Conservation (phyloP, 2,888 invertebrate genomes). For the Pristionchus fissidentatus region DNA sequence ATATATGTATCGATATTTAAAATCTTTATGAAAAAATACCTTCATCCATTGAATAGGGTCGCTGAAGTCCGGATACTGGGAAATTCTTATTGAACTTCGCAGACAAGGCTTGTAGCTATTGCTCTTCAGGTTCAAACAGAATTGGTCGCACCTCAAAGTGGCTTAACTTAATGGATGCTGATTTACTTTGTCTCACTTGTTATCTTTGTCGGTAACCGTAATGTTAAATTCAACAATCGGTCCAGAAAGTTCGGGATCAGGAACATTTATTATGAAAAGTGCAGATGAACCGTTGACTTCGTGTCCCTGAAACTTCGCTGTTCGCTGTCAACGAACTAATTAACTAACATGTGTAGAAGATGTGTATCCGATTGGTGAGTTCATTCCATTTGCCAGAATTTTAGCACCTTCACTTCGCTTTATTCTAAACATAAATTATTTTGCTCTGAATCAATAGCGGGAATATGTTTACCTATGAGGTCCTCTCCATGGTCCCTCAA, state of each 20-base stretch:
- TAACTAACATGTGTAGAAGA: background rate
- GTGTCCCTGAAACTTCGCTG: background rate
- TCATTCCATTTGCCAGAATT: background rate
- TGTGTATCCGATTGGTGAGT: conserved; percentile 28
- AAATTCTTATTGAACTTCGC: background rate
- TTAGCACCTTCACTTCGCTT: background rate
- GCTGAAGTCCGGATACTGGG: conserved; percentile 19
- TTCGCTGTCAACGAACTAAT: no score
- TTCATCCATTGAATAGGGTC: conserved; percentile 19
- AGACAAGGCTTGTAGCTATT: conserved; percentile 34
- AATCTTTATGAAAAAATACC: no score
- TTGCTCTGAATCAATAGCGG: background rate
- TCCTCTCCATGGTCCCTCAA: conserved; percentile 17
- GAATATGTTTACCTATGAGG: background rate
- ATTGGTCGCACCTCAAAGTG: conserved; percentile 26
- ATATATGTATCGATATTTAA: background rate
- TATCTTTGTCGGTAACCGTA: background rate
- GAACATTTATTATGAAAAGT: background rate
- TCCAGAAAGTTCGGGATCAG: conserved; percentile 36
- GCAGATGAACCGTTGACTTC: background rate
- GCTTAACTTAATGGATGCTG: background rate
- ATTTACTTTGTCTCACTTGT: background rate
- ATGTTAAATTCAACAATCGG: conserved; percentile 38
- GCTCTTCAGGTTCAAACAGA: conserved; percentile 21
- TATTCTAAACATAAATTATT: background rate